Percentiles rank a stretch among this genome's conserved stretches.
These are phyloP conservation scores for Scopus umbretta DNA, from an alignment of 2,113 vertebrate genomes.

Conservation along the genomic window DNA sequence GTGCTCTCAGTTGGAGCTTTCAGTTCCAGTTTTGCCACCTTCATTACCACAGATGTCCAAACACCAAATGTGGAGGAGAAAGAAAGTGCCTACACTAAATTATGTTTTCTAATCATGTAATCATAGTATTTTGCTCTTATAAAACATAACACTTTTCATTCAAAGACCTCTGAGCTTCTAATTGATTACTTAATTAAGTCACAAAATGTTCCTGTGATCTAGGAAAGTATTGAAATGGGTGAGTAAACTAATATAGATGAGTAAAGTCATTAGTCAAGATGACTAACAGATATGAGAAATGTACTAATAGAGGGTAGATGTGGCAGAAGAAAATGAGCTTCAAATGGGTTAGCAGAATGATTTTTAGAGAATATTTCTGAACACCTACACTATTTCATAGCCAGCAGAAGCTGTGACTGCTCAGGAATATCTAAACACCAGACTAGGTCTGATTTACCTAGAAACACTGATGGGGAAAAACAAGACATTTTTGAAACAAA, in stretches of 20 bases:
- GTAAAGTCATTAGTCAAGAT: slow-evolving; percentile 51
- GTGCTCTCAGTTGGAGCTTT: not conserved
- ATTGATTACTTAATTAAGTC: not conserved
- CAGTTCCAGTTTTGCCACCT: not conserved
- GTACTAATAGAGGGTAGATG: not conserved
- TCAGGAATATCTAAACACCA: not conserved
- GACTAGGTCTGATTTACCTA: not conserved
- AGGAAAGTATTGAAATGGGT: slow-evolving; percentile 22
- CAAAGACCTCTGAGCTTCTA: not conserved
- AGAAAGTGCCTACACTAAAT: not conserved
- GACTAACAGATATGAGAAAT: slow-evolving; percentile 49
- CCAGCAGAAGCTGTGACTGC: not conserved
- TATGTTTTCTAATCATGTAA: not conserved
- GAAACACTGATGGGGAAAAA: not conserved
- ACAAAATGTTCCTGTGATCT: slow-evolving; percentile 24
- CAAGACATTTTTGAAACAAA: not conserved
- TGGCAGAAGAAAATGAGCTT: not conserved
- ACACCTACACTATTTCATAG: slow-evolving; percentile 2
- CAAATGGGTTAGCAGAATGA: not conserved
- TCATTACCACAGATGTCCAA: not conserved
- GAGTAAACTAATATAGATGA: slow-evolving; percentile 42
- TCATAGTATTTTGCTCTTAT: not conserved
- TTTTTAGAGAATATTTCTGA: slow-evolving; percentile 15
- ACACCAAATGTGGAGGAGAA: not conserved
- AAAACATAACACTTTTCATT: slow-evolving; percentile 12